Base-by-base conservation (phyloP, 2,888 invertebrate genomes). In the Lasioglossum villosulum region DNA sequence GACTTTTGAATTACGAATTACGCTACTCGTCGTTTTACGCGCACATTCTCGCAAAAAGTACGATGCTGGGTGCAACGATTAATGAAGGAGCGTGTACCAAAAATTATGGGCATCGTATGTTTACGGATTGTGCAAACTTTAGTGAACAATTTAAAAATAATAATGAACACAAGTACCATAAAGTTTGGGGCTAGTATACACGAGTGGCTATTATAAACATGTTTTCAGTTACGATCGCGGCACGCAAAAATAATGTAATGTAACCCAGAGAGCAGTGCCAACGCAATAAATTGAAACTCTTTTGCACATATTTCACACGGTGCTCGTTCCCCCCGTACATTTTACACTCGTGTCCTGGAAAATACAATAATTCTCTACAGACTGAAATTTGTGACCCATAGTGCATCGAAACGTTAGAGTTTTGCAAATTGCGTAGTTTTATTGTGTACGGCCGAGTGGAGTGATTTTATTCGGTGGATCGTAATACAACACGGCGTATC, bases 231-330 rank as follows among this genome's bases (percentile, higher is more conserved):
- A 39, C 68, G 19, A 45, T 45, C 30, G 45, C 30, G 10, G 27
- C 19, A 30, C 19, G 45, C 27, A 30, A 30, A 45, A 30, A 72
- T 45, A 72, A 45, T 27, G 72, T 48, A 72, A 72, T 45, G 27
- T 45, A 45, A 45, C 42, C 27, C 45, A 30, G 72, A 30, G 72
- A 42, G 37, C 37, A 56, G 37, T 39, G 39, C 27, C 27, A 42
- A 45, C 75, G 37, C 75, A 27, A 52, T 75, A 75, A 80, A 80
- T 75, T 75, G 68, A 48, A 56, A 70, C 71, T 71, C 56, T 52
- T 77, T 78, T 59, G 52, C 56, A 16, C 71, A 52, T 71, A 78
- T 39, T 66, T 66, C 42, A 59, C 74, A 48, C 37, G 30, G 63
- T 27, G 79, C 16, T 48, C 63, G 56, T 37, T 34, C 39, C 16